Conservation (phyloP, 2,888 invertebrate genomes). For the Nemoura dubitans region DNA sequence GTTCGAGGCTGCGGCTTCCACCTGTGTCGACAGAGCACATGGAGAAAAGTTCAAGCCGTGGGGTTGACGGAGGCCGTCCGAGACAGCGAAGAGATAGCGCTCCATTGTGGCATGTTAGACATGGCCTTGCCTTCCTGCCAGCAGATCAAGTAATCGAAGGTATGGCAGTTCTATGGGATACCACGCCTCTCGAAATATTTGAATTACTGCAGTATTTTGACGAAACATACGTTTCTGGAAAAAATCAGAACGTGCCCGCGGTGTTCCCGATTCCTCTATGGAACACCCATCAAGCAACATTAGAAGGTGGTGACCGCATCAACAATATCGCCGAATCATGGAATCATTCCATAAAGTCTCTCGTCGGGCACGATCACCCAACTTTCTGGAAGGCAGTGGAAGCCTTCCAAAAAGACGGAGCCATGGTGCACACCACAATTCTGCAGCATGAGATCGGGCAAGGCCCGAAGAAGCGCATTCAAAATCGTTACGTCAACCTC, state of each 20-base stretch:
- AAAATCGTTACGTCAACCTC: too few species aligned
- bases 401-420: too few species aligned
- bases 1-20: not conserved
- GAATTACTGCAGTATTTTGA: not conserved
- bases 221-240: not conserved
- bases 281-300: not conserved
- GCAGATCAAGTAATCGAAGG: not conserved
- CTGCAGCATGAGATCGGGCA: too few species aligned
- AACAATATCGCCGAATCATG: constrained; percentile 17
- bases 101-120: not conserved
- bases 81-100: not conserved
- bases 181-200: not conserved
- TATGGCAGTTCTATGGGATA: not conserved
- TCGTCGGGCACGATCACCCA: not conserved
- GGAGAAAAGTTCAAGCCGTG: not conserved
- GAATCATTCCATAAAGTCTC: not conserved
- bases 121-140: not conserved
- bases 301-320: not conserved
- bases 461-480: too few species aligned
- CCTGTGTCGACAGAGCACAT: not conserved
- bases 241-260: not conserved
- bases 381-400: constrained; percentile 16
- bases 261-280: not conserved
- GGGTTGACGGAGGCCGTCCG: not conserved
- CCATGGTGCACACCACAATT: too few species aligned